A percentile compares a stretch with the other conserved stretches of the same genome.
Evolutionary conservation across 2,113 vertebrate species (phyloP).

Genomic region (Mesembrinibis cayennensis): DNA sequence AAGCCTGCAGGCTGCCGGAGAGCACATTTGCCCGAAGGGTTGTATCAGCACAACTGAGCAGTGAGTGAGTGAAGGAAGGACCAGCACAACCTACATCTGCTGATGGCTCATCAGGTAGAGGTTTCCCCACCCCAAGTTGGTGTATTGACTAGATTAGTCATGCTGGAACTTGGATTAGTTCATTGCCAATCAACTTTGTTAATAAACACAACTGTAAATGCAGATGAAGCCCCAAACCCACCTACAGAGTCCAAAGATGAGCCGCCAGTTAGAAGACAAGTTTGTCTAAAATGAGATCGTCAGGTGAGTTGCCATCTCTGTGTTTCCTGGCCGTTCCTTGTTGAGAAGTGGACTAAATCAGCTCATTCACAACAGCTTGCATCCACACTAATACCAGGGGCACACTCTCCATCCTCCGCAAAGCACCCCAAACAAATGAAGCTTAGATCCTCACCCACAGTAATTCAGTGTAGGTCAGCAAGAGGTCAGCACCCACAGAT

Average conservation of each 20-base stretch:
- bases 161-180: background rate
- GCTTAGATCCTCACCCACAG: background rate
- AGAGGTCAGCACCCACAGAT: background rate
- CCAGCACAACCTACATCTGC: background rate
- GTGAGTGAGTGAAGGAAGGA: background rate
- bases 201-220: background rate
- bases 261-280: background rate
- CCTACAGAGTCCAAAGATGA: background rate
- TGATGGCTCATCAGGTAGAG: background rate
- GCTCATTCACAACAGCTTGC: background rate
- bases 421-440: background rate
- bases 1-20: background rate
- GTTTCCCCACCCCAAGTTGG: background rate
- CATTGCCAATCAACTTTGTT: background rate
- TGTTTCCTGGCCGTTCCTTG: background rate
- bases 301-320: background rate
- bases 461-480: background rate
- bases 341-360: background rate
- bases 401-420: background rate
- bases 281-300: background rate
- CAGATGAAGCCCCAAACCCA: background rate
- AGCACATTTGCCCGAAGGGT: accelerated
- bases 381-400: background rate
- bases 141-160: background rate
- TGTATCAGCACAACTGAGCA: background rate